Evolutionary conservation across 2,888 invertebrate genomes (phyloP), one percentile per base, ranked within the genome.

Genomic region (Agrotis clavis): DNA sequence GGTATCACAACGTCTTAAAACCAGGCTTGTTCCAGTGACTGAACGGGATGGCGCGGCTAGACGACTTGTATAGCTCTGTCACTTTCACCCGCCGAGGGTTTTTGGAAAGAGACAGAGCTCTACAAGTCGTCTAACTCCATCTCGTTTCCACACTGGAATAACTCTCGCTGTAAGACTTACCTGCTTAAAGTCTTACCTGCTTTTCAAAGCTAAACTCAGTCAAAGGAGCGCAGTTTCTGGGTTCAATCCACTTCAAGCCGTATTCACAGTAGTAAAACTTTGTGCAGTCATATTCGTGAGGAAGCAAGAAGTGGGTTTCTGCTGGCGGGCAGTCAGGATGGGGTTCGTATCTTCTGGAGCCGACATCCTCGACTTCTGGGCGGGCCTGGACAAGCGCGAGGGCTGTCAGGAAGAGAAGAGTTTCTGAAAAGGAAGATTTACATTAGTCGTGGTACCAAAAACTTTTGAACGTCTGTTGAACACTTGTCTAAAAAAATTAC

Each of bases 271-370:
- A 94, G 86, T 95, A 95, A 84, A 94, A 95, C 80, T 90, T 91
- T 0, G 91, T 90, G 83, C 95, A 95, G 74, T 94, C 92, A 18
- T 89, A 91, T 54, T 95, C 95, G 78, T 95, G 94, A 3, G 91
- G 90, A 0, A 94, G 67, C 0, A 94, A 84, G 61, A 75, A 80
- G 62, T 93, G 92, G 80, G 86, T 97, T 97, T 97, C 97, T 92
- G 91, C 95, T 96, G 87, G 63, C 0, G 79, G 98, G 96, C 79
- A 98, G 86, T 97, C 90, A 75, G 97, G 97, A 66, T 98, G 92
- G 88, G 96, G 96, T 96, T 84, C 97, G 91, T 90, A 96, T 14
- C 96, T 97, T 19, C 47, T 48, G 79, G 96, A 95, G 0, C 64
- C 71, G 16, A 11, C 4, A 6, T 5, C 13, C 0, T 16, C 53